A percentile compares a stretch with the other conserved stretches of the same genome.
phyloP scores from a whole-genome alignment of 2,113 vertebrate species.

The Phodopus roborovskii region DNA sequence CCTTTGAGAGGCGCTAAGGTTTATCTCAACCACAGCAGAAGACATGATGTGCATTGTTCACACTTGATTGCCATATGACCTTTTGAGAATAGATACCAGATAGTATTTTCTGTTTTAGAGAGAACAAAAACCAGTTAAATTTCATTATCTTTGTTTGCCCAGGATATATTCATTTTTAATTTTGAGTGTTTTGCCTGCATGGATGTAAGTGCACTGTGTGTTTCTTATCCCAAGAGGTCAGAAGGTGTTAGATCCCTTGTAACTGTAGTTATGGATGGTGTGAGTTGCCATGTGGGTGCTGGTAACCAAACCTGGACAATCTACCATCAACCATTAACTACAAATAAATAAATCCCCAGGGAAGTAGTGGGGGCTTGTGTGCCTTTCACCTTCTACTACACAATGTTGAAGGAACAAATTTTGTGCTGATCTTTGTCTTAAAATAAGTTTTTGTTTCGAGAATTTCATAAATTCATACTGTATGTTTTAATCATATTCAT shows the following conservation, averaged over 20 bases:
- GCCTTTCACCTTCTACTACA: background rate
- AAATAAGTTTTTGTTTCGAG: background rate
- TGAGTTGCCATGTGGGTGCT: background rate
- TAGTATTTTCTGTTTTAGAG: background rate
- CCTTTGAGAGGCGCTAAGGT: background rate
- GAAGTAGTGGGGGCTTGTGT: background rate
- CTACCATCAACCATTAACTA: background rate
- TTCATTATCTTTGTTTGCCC: background rate
- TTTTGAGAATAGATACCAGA: background rate
- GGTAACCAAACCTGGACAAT: background rate
- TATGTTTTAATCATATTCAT: background rate
- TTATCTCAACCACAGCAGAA: background rate
- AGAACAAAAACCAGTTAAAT: background rate
- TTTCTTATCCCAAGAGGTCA: background rate
- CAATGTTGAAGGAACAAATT: background rate
- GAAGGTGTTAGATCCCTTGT: background rate
- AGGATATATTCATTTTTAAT: background rate
- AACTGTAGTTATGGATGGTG: background rate
- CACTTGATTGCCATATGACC: background rate
- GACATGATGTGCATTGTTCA: background rate
- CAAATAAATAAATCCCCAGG: background rate
- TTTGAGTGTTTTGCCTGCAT: background rate
- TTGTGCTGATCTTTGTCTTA: background rate
- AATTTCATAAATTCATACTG: background rate
- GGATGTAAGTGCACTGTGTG: background rate